Evolutionary conservation across 2,888 invertebrate species (phyloP), one percentile per base, ranked within the genome.

Genomic region (Heliconius sara): DNA sequence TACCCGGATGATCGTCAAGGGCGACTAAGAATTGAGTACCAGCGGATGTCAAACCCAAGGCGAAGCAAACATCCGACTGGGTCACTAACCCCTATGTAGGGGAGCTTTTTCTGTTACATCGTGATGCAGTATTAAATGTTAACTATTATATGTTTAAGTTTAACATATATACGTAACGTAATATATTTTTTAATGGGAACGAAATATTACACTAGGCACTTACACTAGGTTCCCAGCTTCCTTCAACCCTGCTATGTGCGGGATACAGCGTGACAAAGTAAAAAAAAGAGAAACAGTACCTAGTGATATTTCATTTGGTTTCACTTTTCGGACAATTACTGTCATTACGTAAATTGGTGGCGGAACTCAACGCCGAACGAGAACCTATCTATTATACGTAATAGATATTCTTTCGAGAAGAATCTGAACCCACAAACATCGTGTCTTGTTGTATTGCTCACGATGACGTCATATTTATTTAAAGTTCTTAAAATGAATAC

Each of bases 41-140:
- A 86, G 88, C 91, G 93, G 93, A 92, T 91, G 91, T 89, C 90
- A 90, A 90, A 89, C 89, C 84, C 88, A 87, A 87, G 87, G 87
- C 90, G 85, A 84, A 87, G 85, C 86, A 85, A 84, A 86, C 87
- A 86, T 88, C 86, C 88, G 85, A 84, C 83, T 83, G 89, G 92
- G 91, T 92, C 92, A 92, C 85, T 92, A 87, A 92, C 92, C 93
- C 88, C 87, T 71, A 74, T 27, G 39, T 74, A 71, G 81, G 83
- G 82, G 76, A 86, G 88, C 88, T 30, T 73, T 75, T 52, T 68
- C 27, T 43, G 63, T 75, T 75, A 75, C 43, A 66, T n/a, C 60
- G 3, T n/a, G 60, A 66, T 66, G 47, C 22, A 73, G 25, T 73
- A 73, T 39, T 13, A 9, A 13, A 39, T 60, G 34, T 73, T 39